Base-by-base conservation (phyloP, 1,140 invertebrate genomes). In the Drosophila biarmipes region DNA sequence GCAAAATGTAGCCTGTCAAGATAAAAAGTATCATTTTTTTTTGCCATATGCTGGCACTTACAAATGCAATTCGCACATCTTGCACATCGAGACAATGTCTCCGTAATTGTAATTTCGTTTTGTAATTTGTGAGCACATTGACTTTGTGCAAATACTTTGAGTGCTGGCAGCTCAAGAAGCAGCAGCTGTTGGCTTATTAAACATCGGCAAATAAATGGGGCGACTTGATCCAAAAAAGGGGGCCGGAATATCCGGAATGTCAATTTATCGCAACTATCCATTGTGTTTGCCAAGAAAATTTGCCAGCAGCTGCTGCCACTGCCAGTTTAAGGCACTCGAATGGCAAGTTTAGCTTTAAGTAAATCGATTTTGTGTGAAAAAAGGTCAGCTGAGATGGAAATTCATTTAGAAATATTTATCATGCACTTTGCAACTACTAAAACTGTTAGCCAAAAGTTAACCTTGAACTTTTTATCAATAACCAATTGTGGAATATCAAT, bases 131-230 rank as follows among this genome's bases (percentile, higher is more conserved):
- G 35, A 63, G 61, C 38, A 37, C 62, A 78, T 73, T 81, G 73
- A 82, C 59, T 63, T 74, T 45, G 49, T 63, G 62, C 56, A 74
- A 86, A 61, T 61, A 76, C 55, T 57, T 52, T 17, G 40, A 63
- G 49, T 63, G 21, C 19, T 31, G 43, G 42, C 52, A 46, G 21
- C 34, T 24, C 46, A 62, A 40, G 66, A 31, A 42, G 35, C 31
- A 48, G 21, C 55, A 54, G 53, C 64, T 43, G 56, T 31, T 55
- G 37, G 49, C 67, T 59, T 59, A 73, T 73, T 77, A 62, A 79
- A 59, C 48, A 85, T 52, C 19, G 75, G 69, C 48, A 82, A 75
- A 84, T 79, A 84, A 62, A 54, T 59, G 73, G 34, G 51, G 48
- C 5, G 34, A 14, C n/a, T 4, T 0, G 45, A 21, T 43, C 19